These are phyloP conservation scores for Ceratosolen solmsi DNA, from an alignment of 1,140 invertebrate genomes.

Conservation along the genomic window DNA sequence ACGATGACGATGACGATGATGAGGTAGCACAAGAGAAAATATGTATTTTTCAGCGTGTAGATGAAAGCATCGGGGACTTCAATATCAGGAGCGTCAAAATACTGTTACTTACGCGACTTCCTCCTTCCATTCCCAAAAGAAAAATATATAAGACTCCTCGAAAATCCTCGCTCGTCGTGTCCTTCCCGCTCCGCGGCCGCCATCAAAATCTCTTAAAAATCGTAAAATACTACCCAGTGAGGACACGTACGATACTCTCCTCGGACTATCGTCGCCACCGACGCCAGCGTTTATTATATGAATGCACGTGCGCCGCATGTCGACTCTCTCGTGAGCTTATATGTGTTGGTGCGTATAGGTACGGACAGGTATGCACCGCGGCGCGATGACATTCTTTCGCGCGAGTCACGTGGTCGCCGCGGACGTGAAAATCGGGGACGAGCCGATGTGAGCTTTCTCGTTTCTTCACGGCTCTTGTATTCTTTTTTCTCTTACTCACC, in stretches of 20 bases:
- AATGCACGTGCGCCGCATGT: constrained; percentile 43
- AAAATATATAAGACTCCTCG: constrained; percentile 38
- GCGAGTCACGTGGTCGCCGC: constrained; percentile 22
- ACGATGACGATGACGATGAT: not conserved
- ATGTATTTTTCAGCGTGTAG: not conserved
- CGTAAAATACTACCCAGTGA: constrained; percentile 27
- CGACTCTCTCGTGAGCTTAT: not conserved
- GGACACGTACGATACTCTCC: constrained; percentile 27
- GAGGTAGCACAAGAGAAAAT: not conserved
- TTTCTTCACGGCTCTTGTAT: not conserved
- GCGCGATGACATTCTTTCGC: constrained; percentile 45
- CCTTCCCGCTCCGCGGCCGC: not conserved
- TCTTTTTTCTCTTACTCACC: not conserved
- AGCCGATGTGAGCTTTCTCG: constrained; percentile 18
- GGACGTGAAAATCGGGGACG: constrained; percentile 40
- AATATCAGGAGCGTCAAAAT: not conserved
- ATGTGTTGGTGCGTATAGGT: not conserved
- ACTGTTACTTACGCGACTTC: constrained; percentile 22
- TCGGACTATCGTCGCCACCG: constrained; percentile 4
- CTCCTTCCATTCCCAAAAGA: no score
- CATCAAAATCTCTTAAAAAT: constrained; percentile 29
- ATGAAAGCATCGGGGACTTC: not conserved
- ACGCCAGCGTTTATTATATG: constrained; percentile 21
- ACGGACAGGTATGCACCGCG: not conserved
- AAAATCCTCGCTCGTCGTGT: constrained; percentile 36